A percentile compares a stretch with the other conserved stretches of the same genome.
These are phyloP conservation scores for Coregonus sp. DNA, from an alignment of 2,797 vertebrate genomes.

Conservation along the genomic window DNA sequence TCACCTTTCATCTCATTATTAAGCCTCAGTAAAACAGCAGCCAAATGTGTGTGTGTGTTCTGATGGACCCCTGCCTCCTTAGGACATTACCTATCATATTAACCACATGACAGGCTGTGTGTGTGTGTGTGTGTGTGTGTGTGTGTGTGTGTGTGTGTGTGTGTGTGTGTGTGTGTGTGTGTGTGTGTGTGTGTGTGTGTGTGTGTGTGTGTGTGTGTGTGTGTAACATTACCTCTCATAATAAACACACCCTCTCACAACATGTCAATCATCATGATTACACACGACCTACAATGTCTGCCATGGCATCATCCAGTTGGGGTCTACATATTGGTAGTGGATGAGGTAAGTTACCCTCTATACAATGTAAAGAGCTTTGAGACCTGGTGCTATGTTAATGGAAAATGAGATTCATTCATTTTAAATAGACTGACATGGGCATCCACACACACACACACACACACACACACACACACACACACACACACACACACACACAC, in stretches of 20 bases:
- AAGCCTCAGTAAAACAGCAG: constrained; percentile 65
- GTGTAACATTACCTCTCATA: too few relatives aligned
- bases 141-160: too few relatives aligned
- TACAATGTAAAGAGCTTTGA: not conserved
- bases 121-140: too few relatives aligned
- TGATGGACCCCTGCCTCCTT: constrained; percentile 45
- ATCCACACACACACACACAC: not conserved
- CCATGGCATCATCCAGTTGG: constrained; percentile 27
- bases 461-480: too few relatives aligned
- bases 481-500: too few relatives aligned
- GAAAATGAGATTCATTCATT: not conserved
- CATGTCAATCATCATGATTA: constrained; percentile 67
- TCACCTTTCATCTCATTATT: constrained; percentile 72
- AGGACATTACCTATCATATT: constrained; percentile 71
- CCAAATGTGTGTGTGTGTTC: constrained; percentile 40
- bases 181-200: too few relatives aligned
- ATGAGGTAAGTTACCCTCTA: constrained; percentile 16
- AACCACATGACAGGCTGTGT: constrained; percentile 51
- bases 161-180: too few relatives aligned
- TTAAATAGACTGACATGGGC: not conserved
- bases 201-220: too few relatives aligned
- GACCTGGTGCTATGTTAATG: not conserved
- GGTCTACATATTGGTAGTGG: not conserved
- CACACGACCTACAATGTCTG: constrained; percentile 57
- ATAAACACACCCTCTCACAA: constrained; percentile 46